Evolutionary conservation across 37 sponge, comb jelly and placozoan genomes (phyloP).

Genomic region (Tethya wilhelma): DNA sequence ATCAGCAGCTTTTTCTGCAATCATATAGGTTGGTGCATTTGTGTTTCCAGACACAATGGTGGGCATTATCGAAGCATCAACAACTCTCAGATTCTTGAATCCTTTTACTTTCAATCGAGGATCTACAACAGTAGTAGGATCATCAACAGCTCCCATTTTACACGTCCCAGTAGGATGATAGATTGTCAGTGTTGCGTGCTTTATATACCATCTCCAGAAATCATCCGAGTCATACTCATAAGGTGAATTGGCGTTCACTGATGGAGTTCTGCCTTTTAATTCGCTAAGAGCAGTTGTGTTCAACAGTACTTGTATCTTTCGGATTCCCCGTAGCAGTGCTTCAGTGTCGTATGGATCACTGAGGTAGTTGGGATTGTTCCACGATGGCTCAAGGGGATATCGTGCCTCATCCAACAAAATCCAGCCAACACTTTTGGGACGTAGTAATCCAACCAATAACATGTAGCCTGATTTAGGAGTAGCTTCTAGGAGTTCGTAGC

Average conservation of each 20-base stretch:
- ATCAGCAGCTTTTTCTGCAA: conserved; percentile 92
- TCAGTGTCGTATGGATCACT: conserved; percentile 46
- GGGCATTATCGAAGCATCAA: conserved; percentile 91
- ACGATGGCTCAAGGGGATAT: conserved; percentile 49
- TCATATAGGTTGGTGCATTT: conserved; percentile 81
- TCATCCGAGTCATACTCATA: conserved; percentile 61
- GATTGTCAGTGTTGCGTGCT: conserved; percentile 34
- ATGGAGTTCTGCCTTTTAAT: background rate
- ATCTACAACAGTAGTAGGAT: conserved; percentile 79
- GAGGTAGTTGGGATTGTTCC: conserved; percentile 80
- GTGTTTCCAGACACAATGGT: conserved; percentile 74
- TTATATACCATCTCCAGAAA: conserved; percentile 79
- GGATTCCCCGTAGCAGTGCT: conserved; percentile 60
- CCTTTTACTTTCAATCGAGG: conserved; percentile 74
- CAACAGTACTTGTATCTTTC: conserved; percentile 50
- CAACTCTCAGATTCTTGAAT: conserved; percentile 70
- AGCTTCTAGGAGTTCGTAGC: conserved; percentile 27
- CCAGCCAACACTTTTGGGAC: conserved; percentile 71
- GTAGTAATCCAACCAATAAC: conserved; percentile 40
- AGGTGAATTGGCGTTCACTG: conserved; percentile 25
- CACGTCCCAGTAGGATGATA: conserved; percentile 80
- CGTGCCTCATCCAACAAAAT: conserved; percentile 25
- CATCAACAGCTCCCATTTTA: conserved; percentile 74
- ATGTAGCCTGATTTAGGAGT: conserved; percentile 20
- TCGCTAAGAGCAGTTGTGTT: conserved; percentile 38